Evolutionary conservation across 1,140 invertebrate species (phyloP).

Genomic region (Sipha flava): DNA sequence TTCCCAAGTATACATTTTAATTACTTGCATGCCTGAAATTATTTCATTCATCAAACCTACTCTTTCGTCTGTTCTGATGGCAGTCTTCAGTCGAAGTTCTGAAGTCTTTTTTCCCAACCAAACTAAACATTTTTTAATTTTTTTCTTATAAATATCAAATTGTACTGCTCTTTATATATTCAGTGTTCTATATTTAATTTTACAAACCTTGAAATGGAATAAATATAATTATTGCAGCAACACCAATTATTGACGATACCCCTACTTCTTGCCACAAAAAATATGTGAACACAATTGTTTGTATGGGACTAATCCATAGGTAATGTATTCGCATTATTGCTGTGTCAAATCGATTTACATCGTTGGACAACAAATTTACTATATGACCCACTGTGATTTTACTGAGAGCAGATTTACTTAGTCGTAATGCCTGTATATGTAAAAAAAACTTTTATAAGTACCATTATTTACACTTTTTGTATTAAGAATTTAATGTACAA

Average conservation of each 20-base stretch:
- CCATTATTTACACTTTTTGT: too few relatives aligned
- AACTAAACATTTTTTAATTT: conserved; percentile 45
- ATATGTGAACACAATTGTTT: conserved; percentile 64
- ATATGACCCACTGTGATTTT: conserved; percentile 78
- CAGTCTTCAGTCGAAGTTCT: conserved; percentile 56
- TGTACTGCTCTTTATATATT: background rate
- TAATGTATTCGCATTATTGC: conserved; percentile 62
- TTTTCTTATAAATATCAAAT: too few relatives aligned
- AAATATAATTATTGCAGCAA: conserved; percentile 66
- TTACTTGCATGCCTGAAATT: conserved; percentile 78
- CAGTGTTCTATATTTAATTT: too few relatives aligned
- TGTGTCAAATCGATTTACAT: conserved; percentile 65
- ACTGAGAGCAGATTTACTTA: conserved; percentile 59
- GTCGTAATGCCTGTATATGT: conserved; percentile 52
- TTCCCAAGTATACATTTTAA: conserved; percentile 90
- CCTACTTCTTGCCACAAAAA: conserved; percentile 69
- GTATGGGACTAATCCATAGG: conserved; percentile 71
- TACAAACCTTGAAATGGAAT: conserved; percentile 68
- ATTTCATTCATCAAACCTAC: conserved; percentile 85
- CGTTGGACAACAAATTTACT: conserved; percentile 86
- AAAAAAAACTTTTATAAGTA: background rate
- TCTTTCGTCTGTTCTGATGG: conserved; percentile 68
- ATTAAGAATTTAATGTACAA: too few relatives aligned
- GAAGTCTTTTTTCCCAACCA: conserved; percentile 63
- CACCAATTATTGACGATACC: conserved; percentile 64